These are phyloP conservation scores for Coregonus suidteri DNA, from an alignment of 2,797 vertebrate genomes.

Conservation along the genomic window DNA sequence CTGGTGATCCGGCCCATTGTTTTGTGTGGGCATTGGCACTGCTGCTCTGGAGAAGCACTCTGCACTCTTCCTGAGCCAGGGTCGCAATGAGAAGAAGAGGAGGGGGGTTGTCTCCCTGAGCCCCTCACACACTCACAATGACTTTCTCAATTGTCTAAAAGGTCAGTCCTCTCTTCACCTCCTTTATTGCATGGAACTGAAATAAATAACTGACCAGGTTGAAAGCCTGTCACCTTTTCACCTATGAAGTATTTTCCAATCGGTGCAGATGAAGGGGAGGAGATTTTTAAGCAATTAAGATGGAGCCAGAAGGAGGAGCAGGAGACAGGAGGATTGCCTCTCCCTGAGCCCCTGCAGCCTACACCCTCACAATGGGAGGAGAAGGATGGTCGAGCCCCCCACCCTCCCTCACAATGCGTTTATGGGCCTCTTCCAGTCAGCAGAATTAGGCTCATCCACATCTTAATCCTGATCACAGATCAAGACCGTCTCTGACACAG, in stretches of 20 bases:
- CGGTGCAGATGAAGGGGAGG: background rate
- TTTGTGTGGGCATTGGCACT: background rate
- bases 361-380: background rate
- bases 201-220: background rate
- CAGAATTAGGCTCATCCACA: constrained; percentile 14
- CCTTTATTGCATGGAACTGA: background rate
- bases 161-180: background rate
- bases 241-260: background rate
- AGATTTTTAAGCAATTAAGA: background rate
- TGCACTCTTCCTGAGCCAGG: background rate
- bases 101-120: background rate
- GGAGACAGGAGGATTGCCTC: background rate
- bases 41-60: background rate
- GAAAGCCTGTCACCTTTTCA: too few species aligned
- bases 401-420: background rate
- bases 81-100: background rate
- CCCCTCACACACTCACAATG: background rate
- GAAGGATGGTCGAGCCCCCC: background rate
- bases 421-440: background rate
- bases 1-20: background rate
- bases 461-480: constrained; percentile 20
- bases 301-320: background rate
- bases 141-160: background rate
- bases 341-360: background rate
- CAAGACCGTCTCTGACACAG: background rate